Evolutionary conservation across 2,888 invertebrate genomes (phyloP), one percentile per base, ranked within the genome.

Genomic region (Panopea generosa): DNA sequence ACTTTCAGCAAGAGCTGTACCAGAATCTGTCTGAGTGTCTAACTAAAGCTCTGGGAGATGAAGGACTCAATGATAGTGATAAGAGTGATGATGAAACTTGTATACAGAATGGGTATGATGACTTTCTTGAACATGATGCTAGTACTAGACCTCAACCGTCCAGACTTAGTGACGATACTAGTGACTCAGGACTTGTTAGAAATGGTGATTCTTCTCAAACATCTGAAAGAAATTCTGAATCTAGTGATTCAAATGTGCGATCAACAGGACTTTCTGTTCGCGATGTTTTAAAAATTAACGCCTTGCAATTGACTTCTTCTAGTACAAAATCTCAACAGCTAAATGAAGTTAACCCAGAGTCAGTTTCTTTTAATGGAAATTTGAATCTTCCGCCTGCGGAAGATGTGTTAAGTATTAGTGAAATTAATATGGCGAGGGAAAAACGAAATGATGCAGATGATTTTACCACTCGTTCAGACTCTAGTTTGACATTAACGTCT

Each of bases 101-200:
- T 80, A 70, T 88, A 43, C 86, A 85, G 16, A 87, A 87, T 77
- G 87, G 87, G 24, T 87, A 82, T 67, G 85, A 88, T 78, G 84
- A 73, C 40, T 82, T 79, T 53, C 56, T 84, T 16, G 87, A 86
- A 45, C 22, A 33, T 16, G 60, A 45, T 16, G 45, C 45, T 45
- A 4, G 6, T 7, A n/a, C 45, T 45, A 4, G 6, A 33, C 11
- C 33, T 11, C 33, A 33, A 33, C 33, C 33, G 33, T 33, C 33
- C 33, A 33, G 33, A 11, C 33, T 7, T 11, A 33, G 11, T 33
- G 33, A 45, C 6, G 16, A 45, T 18, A 16, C 16, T 45, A 6
- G 16, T 45, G 16, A 16, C 20, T 45, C 45, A 45, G 45, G 45
- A 45, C 20, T 16, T 47, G 38, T 67, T 26, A 2, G n/a, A 50